Base-by-base conservation (phyloP, 2,888 invertebrate species). In the Leptinotarsa haldemani region DNA sequence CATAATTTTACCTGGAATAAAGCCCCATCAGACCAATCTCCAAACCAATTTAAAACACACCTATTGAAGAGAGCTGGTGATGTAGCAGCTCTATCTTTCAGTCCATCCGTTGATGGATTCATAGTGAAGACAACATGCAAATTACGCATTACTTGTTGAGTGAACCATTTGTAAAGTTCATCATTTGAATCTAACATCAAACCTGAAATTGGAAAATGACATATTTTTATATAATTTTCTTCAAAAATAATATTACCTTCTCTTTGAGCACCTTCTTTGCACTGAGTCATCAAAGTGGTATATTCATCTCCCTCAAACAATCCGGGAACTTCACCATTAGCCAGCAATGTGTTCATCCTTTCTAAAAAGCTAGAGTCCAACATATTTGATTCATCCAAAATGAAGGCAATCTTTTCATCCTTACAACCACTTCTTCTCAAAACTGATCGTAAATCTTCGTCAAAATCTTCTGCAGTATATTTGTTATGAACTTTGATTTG, bases 91-190 rank as follows among this genome's bases (percentile, higher is more conserved):
- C 99, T 92, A 88, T 99, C 99, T 88, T 99, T 98, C 61, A 99
- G 90, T 0, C 99, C 99, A 85, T 99, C 98, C 0, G 98, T 96
- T 0, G 97, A 98, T 12, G 99, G 99, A 89, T 99, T 99, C 99
- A 99, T 99, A 0, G 99, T 99, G 89, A 99, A 99, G 63, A 99
- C 99, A 13, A 99, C 99, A 88, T 99, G 99, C 66, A 99, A 90
- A 88, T 99, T 99, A 77, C 95, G 94, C 97, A 99, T 99, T 52
- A 99, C 98, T 92, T 98, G 95, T 40, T 97, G 96, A 0, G 99
- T 99, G 88, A 99, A 99, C 99, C 99, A 99, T 90, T 99, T 99
- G 89, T 99, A 99, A 13, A 99, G 89, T 87, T 99, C 99, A 87
- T 99, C 99, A 82, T 95, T 96, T 0, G 98, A 97, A 88, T 99